Conservation (phyloP, 2,888 invertebrate genomes). For the Synergus japonicus region DNA sequence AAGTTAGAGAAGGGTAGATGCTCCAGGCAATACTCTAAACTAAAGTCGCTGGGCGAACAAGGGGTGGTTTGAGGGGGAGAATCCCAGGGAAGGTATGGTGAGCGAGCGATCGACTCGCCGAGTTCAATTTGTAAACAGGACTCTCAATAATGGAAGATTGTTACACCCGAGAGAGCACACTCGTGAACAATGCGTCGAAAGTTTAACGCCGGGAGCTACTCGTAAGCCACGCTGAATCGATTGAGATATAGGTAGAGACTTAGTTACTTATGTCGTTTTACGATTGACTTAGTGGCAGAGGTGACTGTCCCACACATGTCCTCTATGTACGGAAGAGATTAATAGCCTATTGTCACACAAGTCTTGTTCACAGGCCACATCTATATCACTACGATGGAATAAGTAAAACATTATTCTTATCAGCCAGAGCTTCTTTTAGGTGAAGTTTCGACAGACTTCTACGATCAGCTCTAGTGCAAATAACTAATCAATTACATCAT, state of each 20-base stretch:
- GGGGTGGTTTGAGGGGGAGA: conserved; percentile 23
- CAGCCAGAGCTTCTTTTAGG: too few relatives aligned
- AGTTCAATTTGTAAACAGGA: conserved; percentile 75
- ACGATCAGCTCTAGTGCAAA: too few relatives aligned
- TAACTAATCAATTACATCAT: too few relatives aligned
- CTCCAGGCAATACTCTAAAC: conserved; percentile 61
- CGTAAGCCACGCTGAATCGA: conserved; percentile 19
- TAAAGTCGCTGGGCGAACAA: conserved; percentile 58
- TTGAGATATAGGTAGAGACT: conserved; percentile 35
- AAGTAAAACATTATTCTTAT: too few relatives aligned
- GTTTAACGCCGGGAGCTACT: conserved; percentile 38
- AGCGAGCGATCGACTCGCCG: conserved; percentile 59
- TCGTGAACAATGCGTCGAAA: conserved; percentile 46
- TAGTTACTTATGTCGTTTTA: conserved; percentile 32
- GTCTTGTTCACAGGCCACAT: not conserved
- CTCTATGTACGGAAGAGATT: conserved; percentile 13
- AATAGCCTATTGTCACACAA: conserved; percentile 26
- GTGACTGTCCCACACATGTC: conserved; percentile 22
- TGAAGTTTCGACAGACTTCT: too few relatives aligned
- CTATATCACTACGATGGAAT: not conserved
- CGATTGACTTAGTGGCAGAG: conserved; percentile 11
- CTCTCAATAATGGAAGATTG: conserved; percentile 73
- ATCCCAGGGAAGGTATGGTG: conserved; percentile 11
- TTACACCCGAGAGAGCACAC: conserved; percentile 64
- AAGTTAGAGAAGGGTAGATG: conserved; percentile 44